Evolutionary conservation across 2,797 vertebrate species (phyloP).

Genomic region (Danio albolineatus): DNA sequence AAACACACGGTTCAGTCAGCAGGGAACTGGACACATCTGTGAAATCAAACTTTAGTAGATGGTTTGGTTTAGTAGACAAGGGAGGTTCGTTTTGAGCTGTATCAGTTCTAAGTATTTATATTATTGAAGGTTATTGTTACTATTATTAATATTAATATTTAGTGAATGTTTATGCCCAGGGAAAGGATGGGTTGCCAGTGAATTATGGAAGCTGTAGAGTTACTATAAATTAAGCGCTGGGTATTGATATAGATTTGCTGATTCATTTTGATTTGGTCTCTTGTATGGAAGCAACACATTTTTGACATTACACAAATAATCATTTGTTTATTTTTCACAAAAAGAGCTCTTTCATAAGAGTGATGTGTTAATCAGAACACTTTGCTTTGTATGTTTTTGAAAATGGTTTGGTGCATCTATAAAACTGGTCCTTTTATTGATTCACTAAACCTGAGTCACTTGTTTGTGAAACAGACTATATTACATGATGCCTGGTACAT

Average conservation of each 20-base stretch:
- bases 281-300: background rate
- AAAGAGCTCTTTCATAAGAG: background rate
- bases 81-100: background rate
- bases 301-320: background rate
- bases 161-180: background rate
- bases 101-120: background rate
- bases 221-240: constrained; percentile 9
- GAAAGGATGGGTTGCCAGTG: constrained; percentile 12
- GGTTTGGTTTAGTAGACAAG: constrained; percentile 15
- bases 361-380: background rate
- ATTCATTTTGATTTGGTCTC: background rate
- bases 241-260: constrained; percentile 17
- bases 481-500: too few relatives aligned
- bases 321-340: too few relatives aligned
- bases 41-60: background rate
- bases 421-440: too few relatives aligned
- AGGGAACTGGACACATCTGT: background rate
- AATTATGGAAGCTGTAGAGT: constrained; percentile 3
- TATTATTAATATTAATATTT: background rate
- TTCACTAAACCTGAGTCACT: too few relatives aligned
- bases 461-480: too few relatives aligned
- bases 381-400: background rate
- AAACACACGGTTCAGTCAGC: constrained; percentile 1
- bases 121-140: background rate
- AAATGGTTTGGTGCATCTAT: background rate